These are phyloP conservation scores for Hippolais icterina DNA, from an alignment of 2,113 vertebrate species.

Conservation along the genomic window DNA sequence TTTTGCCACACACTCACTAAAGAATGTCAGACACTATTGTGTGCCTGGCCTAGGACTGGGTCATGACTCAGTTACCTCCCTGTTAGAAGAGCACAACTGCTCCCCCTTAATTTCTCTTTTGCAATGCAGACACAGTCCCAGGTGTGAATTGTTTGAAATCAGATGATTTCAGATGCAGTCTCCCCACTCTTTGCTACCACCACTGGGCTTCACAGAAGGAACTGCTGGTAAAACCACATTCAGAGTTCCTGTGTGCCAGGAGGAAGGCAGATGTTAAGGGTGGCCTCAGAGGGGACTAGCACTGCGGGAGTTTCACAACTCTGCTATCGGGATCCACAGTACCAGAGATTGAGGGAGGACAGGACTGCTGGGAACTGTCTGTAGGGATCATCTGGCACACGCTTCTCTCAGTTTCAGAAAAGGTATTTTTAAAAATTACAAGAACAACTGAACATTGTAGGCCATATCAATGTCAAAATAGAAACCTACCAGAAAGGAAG, in stretches of 20 bases:
- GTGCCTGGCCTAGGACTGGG: background rate
- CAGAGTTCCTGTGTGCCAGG: background rate
- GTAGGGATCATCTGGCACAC: background rate
- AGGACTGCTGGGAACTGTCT: background rate
- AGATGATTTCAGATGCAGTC: background rate
- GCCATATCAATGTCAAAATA: background rate
- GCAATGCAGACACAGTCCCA: background rate
- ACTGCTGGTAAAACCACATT: fast-evolving
- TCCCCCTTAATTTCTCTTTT: background rate
- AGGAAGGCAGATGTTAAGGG: background rate
- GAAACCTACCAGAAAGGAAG: background rate
- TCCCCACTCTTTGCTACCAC: background rate
- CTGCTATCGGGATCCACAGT: background rate
- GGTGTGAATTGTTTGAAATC: background rate
- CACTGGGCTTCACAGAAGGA: background rate
- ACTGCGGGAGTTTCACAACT: background rate
- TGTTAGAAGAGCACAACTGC: background rate
- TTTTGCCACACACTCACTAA: background rate
- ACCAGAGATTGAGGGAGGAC: fast-evolving
- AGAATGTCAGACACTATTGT: background rate
- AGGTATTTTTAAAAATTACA: background rate
- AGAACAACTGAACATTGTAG: background rate
- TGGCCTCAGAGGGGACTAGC: background rate
- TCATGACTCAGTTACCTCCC: background rate
- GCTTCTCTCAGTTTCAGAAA: background rate